These are phyloP conservation scores for Hipposideros armiger DNA, from an alignment of 2,113 vertebrate genomes.

Conservation along the genomic window DNA sequence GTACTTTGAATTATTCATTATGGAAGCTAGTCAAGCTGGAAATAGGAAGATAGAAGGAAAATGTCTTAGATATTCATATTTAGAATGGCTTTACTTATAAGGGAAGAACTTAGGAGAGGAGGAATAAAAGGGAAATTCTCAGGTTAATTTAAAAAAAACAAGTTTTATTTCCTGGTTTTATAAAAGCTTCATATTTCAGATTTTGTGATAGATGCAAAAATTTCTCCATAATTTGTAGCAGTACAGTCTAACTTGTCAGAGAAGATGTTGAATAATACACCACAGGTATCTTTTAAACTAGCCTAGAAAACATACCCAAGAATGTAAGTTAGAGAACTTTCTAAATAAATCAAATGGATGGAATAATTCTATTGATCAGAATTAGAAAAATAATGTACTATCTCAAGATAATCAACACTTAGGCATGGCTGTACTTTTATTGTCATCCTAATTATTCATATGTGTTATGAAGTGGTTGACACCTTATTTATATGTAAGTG, in stretches of 20 bases:
- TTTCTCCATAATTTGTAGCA: neutral
- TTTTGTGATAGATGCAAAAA: neutral
- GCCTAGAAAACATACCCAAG: neutral
- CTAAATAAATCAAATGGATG: neutral
- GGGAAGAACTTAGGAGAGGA: neutral
- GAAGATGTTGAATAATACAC: neutral
- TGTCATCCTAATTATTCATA: neutral
- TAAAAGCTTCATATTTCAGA: neutral
- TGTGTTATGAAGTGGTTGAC: neutral
- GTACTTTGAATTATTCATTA: constrained; percentile 52
- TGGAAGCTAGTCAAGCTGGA: constrained; percentile 44
- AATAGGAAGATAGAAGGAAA: neutral
- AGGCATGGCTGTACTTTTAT: neutral
- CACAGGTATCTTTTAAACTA: neutral
- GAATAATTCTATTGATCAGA: neutral
- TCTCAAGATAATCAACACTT: neutral
- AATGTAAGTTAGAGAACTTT: neutral
- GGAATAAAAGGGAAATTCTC: neutral
- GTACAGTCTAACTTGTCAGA: neutral
- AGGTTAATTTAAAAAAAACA: neutral
- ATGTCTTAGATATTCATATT: neutral
- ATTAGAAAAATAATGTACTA: neutral
- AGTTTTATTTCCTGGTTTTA: constrained; percentile 56
- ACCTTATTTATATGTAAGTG: neutral
- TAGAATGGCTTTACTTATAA: neutral